Conservation (phyloP, 1,140 invertebrate species). For the Drosophila bocqueti region DNA sequence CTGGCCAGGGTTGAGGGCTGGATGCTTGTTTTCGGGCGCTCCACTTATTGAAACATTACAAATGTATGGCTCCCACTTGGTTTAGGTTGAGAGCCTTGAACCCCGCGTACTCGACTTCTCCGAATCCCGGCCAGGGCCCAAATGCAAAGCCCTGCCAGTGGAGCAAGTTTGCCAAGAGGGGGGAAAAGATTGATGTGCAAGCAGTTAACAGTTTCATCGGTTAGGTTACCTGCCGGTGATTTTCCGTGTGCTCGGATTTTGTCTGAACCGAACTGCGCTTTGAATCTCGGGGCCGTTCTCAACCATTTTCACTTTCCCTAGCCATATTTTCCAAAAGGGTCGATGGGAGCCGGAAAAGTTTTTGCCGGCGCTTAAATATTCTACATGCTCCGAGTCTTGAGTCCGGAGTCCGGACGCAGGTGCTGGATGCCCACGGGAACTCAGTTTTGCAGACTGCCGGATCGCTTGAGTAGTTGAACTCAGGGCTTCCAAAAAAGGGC, state of each 20-base stretch:
- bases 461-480: conserved; percentile 18
- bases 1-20: conserved; percentile 31
- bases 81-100: conserved; percentile 59
- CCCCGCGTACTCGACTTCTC: conserved; percentile 13
- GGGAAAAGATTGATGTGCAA: conserved; percentile 74
- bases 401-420: conserved; percentile 56
- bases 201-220: conserved; percentile 72
- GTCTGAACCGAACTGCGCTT: conserved; percentile 45
- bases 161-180: conserved; percentile 26
- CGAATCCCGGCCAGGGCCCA: conserved; percentile 4
- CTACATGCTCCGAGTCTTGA: conserved; percentile 44
- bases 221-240: conserved; percentile 60
- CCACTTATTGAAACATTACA: conserved; percentile 64
- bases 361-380: conserved; percentile 65
- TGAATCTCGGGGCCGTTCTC: conserved; percentile 15
- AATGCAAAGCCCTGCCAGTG: conserved; percentile 30
- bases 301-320: conserved; percentile 25
- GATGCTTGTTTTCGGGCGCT: conserved; percentile 24
- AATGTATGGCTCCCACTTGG: conserved; percentile 77
- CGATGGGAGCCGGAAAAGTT: conserved; percentile 53
- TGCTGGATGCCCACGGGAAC: conserved; percentile 39
- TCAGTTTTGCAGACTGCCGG: conserved; percentile 11
- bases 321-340: conserved; percentile 41
- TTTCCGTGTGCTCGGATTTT: conserved; percentile 53
- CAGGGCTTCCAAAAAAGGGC: neutral